A percentile compares a stretch with the other conserved stretches of the same genome.
phyloP scores from a whole-genome alignment of 2,797 vertebrate species.

The Falco columbarius region DNA sequence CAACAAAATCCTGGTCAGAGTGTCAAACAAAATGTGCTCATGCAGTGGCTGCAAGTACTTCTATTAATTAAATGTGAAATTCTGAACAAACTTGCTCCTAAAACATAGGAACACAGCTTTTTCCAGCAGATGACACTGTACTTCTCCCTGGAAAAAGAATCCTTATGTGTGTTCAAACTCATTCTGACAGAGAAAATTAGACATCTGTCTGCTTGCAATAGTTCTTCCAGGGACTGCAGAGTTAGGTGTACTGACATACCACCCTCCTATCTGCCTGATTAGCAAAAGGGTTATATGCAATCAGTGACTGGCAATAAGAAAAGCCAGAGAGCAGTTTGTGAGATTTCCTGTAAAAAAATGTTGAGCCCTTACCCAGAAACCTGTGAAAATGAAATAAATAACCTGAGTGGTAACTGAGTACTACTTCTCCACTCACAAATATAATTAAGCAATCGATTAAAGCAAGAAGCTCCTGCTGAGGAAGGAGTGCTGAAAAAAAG shows the following conservation, averaged over 20 bases:
- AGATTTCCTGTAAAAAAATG: neutral
- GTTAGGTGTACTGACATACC: neutral
- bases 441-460: neutral
- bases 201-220: neutral
- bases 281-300: neutral
- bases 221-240: neutral
- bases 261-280: neutral
- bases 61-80: slow-evolving; percentile 18
- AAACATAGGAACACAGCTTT: neutral
- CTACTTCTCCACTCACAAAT: neutral
- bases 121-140: neutral
- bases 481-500: neutral
- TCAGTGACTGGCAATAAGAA: neutral
- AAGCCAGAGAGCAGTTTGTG: neutral
- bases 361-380: neutral
- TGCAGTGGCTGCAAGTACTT: neutral
- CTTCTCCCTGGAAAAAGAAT: neutral
- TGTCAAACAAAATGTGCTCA: neutral
- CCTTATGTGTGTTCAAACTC: neutral
- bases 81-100: neutral
- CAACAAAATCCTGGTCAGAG: neutral
- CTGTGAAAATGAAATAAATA: neutral
- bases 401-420: neutral
- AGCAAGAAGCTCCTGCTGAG: neutral
- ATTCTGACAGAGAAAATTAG: neutral